Conservation (phyloP, 2,797 vertebrate species). For the Mareca penelope region DNA sequence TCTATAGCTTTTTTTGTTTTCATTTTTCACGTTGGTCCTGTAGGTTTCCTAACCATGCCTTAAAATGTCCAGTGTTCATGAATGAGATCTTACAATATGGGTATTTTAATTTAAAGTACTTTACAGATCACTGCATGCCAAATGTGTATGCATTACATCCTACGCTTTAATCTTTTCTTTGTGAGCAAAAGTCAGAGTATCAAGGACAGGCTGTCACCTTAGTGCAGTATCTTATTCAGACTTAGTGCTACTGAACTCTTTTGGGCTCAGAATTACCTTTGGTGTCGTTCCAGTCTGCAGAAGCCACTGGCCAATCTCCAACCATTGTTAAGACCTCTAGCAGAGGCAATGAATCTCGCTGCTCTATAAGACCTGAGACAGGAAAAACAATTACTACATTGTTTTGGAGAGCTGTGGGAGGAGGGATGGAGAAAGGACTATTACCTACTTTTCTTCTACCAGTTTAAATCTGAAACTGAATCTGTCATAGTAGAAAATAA, state of each 20-base stretch:
- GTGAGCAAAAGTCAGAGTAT: background rate
- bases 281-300: slow-evolving; percentile 85
- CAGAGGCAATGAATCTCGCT: slow-evolving; percentile 89
- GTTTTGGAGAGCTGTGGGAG: background rate
- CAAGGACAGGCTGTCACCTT: background rate
- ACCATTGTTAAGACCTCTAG: slow-evolving; percentile 83
- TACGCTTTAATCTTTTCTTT: background rate
- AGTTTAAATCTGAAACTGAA: background rate
- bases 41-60: background rate
- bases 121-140: background rate
- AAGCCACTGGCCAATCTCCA: slow-evolving; percentile 94
- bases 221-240: background rate
- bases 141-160: background rate
- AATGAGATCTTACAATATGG: background rate
- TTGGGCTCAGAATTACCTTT: slow-evolving; percentile 77
- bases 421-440: background rate
- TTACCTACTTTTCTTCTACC: background rate
- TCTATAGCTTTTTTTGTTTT: background rate
- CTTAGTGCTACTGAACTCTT: background rate
- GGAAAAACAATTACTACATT: background rate
- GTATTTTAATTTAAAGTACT: background rate
- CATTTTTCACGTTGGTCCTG: background rate
- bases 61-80: background rate
- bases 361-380: slow-evolving; percentile 88
- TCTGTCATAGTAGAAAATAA: background rate